phyloP scores from a whole-genome alignment of 1,140 invertebrate genomes.

The Brachionus asplanchnoidis region DNA sequence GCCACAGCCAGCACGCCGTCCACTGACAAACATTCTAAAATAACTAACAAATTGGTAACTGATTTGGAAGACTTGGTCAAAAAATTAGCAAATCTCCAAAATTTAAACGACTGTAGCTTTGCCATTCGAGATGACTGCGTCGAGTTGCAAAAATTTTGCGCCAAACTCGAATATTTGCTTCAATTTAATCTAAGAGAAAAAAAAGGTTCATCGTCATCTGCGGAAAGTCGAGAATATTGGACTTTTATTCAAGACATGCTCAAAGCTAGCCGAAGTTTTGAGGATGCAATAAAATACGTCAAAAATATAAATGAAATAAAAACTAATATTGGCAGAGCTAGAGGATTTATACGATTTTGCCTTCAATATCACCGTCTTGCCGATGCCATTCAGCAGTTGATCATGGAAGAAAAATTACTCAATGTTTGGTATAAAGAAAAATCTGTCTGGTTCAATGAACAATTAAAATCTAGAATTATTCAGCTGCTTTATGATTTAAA shows the following conservation, averaged over 20 bases:
- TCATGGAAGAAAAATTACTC: slow-evolving; percentile 49
- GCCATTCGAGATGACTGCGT: slow-evolving; percentile 56
- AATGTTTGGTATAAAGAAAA: slow-evolving; percentile 51
- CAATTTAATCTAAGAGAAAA: slow-evolving; percentile 51
- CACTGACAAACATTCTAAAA: background rate
- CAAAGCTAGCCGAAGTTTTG: slow-evolving; percentile 49
- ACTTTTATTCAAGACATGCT: slow-evolving; percentile 57
- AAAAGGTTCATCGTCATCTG: slow-evolving; percentile 46
- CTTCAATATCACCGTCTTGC: slow-evolving; percentile 57
- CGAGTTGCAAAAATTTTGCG: slow-evolving; percentile 55
- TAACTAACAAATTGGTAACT: background rate
- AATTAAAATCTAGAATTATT: slow-evolving; percentile 48
- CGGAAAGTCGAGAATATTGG: slow-evolving; percentile 49
- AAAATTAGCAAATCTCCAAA: slow-evolving; percentile 51
- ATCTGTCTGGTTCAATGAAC: slow-evolving; percentile 50
- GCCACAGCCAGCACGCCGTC: background rate
- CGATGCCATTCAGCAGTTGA: slow-evolving; percentile 57
- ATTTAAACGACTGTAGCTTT: slow-evolving; percentile 46
- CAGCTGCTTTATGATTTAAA: slow-evolving; percentile 57
- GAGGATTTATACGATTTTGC: slow-evolving; percentile 58
- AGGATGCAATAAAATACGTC: slow-evolving; percentile 57
- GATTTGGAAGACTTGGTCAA: slow-evolving; percentile 27
- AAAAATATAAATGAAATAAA: slow-evolving; percentile 57
- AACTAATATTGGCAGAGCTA: slow-evolving; percentile 54
- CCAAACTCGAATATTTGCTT: slow-evolving; percentile 56